phyloP scores from a whole-genome alignment of 2,797 vertebrate genomes.

The Anomalospiza imberbis region DNA sequence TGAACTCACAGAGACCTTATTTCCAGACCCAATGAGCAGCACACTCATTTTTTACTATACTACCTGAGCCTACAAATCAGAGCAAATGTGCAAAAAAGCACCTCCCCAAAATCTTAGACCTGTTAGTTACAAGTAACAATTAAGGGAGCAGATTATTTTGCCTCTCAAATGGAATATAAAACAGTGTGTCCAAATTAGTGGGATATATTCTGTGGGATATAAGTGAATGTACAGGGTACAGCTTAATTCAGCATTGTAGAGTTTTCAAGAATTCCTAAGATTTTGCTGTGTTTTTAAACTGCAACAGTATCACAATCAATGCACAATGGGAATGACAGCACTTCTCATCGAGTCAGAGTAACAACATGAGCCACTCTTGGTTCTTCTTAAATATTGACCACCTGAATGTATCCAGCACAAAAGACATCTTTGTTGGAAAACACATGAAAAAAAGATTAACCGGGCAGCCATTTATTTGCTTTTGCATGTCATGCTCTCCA shows the following conservation, averaged over 20 bases:
- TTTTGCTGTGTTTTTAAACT: background rate
- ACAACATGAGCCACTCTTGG: background rate
- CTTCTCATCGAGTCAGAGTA: background rate
- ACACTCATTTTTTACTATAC: background rate
- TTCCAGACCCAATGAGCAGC: background rate
- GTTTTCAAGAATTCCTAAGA: background rate
- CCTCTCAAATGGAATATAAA: background rate
- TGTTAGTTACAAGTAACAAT: background rate
- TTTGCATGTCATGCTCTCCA: background rate
- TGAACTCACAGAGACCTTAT: background rate
- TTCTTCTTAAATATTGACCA: background rate
- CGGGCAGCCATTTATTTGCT: background rate
- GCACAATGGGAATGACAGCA: background rate
- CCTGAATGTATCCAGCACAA: background rate
- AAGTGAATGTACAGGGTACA: background rate
- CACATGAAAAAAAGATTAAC: background rate
- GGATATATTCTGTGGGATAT: background rate
- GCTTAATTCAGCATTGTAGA: background rate
- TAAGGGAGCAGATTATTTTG: background rate
- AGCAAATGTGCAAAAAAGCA: background rate
- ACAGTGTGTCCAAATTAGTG: background rate
- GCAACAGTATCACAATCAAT: background rate
- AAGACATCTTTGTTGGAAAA: background rate
- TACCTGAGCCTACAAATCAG: background rate
- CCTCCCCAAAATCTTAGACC: background rate